Evolutionary conservation across 2,888 invertebrate species (phyloP), one percentile per base, ranked within the genome.

Genomic region (Tuberolachnus salignus): DNA sequence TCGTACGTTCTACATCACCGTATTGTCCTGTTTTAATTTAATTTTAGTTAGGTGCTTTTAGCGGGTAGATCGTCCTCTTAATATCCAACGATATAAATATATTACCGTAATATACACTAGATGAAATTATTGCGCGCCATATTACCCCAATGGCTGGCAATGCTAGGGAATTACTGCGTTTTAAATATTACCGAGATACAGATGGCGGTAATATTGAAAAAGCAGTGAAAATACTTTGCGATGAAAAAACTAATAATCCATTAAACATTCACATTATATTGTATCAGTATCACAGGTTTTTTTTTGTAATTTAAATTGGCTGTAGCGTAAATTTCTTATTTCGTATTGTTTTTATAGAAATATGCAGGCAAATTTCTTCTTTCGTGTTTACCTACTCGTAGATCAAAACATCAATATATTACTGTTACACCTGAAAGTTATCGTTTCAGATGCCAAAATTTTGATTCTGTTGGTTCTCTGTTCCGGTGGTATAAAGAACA

Each of bases 401-500:
- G 92, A 82, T 91, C 92, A 81, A 90, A 93, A 0, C 97, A 98
- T 86, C 99, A 99, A 86, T 98, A 93, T 85, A 89, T 98, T 0
- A 93, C 95, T 0, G 91, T 98, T 0, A 92, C 92, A 3, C 94
- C 97, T 0, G 96, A 97, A 82, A 99, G 99, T 1, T 94, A 95
- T 85, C 90, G 93, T 75, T 99, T 95, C 86, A 88, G 98, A 34
- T 91, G 92, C 82, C 92, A 95, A 84, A 90, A 92, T 85, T 98
- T 98, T 86, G 92, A 93, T 82, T 91, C 93, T 0, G 88, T 97
- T 0, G 89, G 90, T 59, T 88, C 90, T 14, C 85, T 98, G 80
- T 89, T 99, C 83, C 92, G 93, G 81, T 99, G 98, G 98, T 99
- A 99, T 86, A 99, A 99, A 85, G 95, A 96, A 86, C 97, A 99